phyloP scores from a whole-genome alignment of 1,140 invertebrate species.

The Trichonephila clavipes region DNA sequence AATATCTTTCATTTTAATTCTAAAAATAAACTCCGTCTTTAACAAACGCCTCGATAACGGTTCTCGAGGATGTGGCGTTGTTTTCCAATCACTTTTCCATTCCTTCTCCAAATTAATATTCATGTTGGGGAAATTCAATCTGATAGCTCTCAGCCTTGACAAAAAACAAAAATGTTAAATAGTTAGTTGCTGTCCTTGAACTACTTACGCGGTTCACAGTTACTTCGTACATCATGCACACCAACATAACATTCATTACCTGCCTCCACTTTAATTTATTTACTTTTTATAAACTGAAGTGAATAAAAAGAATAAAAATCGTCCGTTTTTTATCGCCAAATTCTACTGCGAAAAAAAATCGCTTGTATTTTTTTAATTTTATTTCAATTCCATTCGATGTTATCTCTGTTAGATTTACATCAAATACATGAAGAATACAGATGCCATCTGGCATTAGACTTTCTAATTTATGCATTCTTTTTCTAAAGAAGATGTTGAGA shows the following conservation, averaged over 20 bases:
- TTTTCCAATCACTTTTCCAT: not conserved
- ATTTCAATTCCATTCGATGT: not conserved
- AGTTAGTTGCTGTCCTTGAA: constrained; percentile 29
- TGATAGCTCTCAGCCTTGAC: constrained; percentile 33
- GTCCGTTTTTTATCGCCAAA: not conserved
- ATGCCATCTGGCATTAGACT: not conserved
- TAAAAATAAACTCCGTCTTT: too few species aligned
- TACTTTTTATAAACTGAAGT: not conserved
- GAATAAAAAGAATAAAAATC: not conserved
- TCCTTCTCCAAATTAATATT: not conserved
- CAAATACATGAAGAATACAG: not conserved
- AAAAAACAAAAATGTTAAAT: constrained; percentile 9
- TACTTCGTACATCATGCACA: constrained; percentile 12
- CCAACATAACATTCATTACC: not conserved
- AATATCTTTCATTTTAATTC: too few species aligned
- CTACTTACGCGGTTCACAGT: not conserved
- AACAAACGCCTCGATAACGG: too few species aligned
- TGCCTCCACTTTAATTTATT: not conserved
- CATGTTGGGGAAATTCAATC: constrained; percentile 4
- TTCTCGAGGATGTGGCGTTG: not conserved
- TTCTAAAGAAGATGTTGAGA: not conserved
- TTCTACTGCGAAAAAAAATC: not conserved
- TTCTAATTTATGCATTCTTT: constrained; percentile 53
- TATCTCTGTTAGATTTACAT: constrained; percentile 28
- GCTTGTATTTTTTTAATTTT: not conserved